Evolutionary conservation across 2,797 vertebrate genomes (phyloP).

Genomic region (Vipera ursinii): DNA sequence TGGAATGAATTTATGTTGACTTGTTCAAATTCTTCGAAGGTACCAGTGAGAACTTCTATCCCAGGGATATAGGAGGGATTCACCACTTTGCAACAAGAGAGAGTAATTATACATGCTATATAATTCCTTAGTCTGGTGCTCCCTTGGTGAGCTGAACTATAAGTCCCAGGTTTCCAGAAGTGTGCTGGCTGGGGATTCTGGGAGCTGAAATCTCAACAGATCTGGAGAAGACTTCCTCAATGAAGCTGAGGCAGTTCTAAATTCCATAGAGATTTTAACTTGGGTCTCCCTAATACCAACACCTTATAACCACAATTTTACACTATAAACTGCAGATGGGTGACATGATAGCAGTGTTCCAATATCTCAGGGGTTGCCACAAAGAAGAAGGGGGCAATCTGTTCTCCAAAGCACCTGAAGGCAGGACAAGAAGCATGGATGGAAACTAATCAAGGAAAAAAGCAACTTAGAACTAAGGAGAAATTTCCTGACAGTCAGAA

Average conservation of each 20-base stretch:
- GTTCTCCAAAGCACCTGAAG: too few relatives aligned
- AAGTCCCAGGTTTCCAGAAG: neutral
- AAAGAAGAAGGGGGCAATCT: too few relatives aligned
- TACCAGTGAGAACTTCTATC: neutral
- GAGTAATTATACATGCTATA: neutral
- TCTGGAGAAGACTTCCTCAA: neutral
- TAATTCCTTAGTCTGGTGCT: neutral
- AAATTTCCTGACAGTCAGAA: too few relatives aligned
- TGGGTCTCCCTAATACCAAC: neutral
- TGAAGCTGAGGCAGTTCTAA: neutral
- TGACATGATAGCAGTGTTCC: too few relatives aligned
- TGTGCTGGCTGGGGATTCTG: neutral
- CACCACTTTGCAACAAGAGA: neutral
- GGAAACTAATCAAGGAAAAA: too few relatives aligned
- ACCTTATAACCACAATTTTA: neutral
- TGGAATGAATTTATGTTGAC: neutral
- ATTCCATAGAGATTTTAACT: neutral
- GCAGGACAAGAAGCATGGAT: too few relatives aligned
- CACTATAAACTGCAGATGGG: constrained; percentile 19
- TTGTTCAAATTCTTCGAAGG: neutral
- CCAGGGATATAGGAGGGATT: neutral
- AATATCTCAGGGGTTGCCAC: too few relatives aligned
- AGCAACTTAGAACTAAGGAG: too few relatives aligned
- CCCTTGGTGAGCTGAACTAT: neutral
- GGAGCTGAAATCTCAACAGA: neutral